phyloP scores from a whole-genome alignment of 2,888 invertebrate species.

The Sesamia inferens region DNA sequence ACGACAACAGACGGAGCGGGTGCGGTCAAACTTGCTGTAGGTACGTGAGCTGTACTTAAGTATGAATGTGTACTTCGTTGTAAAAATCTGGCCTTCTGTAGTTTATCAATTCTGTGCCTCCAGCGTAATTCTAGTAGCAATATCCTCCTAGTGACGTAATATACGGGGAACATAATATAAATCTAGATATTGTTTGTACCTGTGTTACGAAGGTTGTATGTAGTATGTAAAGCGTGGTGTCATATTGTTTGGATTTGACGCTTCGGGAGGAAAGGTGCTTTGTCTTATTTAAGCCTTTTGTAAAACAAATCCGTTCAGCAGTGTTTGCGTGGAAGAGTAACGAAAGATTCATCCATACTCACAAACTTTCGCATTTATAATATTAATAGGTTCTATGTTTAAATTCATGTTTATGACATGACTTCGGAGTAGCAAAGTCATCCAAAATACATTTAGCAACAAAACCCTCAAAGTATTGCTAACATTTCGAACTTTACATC shows the following conservation, averaged over 20 bases:
- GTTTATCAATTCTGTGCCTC: neutral
- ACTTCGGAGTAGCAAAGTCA: neutral
- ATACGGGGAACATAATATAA: constrained; percentile 49
- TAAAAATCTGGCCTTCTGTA: constrained; percentile 6
- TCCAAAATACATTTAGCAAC: neutral
- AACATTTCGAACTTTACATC: constrained; percentile 24
- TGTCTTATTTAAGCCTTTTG: neutral
- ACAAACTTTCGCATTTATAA: no score
- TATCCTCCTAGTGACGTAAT: constrained; percentile 59
- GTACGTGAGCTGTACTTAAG: neutral
- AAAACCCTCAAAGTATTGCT: constrained; percentile 5
- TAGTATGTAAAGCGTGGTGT: constrained; percentile 36
- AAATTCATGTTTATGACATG: neutral
- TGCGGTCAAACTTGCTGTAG: neutral
- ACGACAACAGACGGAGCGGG: no score
- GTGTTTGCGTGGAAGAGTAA: no score
- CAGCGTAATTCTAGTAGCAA: constrained; percentile 66
- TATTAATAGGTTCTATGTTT: neutral
- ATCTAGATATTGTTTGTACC: constrained; percentile 44
- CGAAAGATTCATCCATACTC: no score
- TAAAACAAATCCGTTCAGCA: neutral
- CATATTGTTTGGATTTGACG: constrained; percentile 21
- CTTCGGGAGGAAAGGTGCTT: constrained; percentile 1
- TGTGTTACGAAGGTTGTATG: constrained; percentile 18
- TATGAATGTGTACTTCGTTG: neutral